phyloP scores from a whole-genome alignment of 2,888 invertebrate genomes.

The Tolmerus cingulatus region DNA sequence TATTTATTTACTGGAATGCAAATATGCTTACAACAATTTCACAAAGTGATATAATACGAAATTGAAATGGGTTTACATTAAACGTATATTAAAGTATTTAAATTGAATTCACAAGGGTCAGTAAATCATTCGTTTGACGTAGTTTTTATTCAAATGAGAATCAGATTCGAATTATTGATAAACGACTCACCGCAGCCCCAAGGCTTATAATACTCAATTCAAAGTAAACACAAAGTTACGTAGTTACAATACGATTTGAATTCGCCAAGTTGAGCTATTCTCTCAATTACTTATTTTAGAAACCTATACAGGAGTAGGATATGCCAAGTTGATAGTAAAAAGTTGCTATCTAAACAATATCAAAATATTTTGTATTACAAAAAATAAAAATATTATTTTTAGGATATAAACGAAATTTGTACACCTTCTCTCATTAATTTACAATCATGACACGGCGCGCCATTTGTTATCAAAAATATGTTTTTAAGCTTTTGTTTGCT shows the following conservation, averaged over 20 bases:
- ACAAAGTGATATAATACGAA: background rate
- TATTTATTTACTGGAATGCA: background rate
- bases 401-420: background rate
- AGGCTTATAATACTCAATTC: background rate
- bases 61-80: background rate
- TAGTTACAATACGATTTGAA: background rate
- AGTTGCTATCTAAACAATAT: too few species aligned
- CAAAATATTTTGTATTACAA: background rate
- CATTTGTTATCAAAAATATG: background rate
- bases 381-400: background rate
- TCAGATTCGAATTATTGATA: background rate
- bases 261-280: background rate
- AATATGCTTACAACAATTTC: background rate
- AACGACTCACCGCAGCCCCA: background rate
- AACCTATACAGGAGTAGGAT: too few species aligned
- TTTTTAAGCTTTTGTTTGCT: background rate
- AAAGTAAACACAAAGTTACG: background rate
- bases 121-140: background rate
- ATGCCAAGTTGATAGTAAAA: too few species aligned
- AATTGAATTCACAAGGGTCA: background rate
- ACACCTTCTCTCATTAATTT: background rate
- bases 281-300: too few species aligned
- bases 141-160: background rate
- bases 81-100: background rate
- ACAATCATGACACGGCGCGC: background rate